Evolutionary conservation across 2,113 vertebrate genomes (phyloP), one percentile per base, ranked within the genome.

Genomic region (Callospermophilus lateralis): DNA sequence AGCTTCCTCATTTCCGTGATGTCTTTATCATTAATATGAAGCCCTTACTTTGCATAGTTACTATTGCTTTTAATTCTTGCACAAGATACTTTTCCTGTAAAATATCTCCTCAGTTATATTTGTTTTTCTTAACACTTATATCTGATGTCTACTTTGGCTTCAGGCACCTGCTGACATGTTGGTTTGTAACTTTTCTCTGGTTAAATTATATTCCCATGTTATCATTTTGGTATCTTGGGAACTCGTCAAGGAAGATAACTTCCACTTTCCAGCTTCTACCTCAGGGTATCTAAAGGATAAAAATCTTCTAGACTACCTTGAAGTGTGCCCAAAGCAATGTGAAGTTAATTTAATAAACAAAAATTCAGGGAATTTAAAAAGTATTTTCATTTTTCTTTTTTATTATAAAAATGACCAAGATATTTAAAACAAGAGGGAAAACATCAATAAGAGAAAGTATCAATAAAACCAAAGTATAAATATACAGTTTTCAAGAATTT

Each of bases 11-110:
- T 91, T 30, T 58, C 70, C 72, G 92, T 88, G 68, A 92, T 67
- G 61, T 68, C 63, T 95, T 93, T 80, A 70, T 90, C 42, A 80
- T 37, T 89, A 80, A 79, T 74, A 90, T 39, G 80, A 94, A 84
- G 24, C 8, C 42, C 39, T 89, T 89, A 51, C 89, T 97, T 86
- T 80, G 26, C n/a, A 96, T 67, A 93, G 42, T 68, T 92, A 83
- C 55, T 45, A 79, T 48, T 9, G 72, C 55, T 92, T 77, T 74
- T 37, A 84, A 80, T 87, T 76, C 65, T 42, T 89, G 17, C 39
- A 34, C 42, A 39, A 48, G 63, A 45, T 17, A n/a, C 5, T 39
- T 80, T 85, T n/a, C 73, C 45, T 63, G 9, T n/a, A 53, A 87
- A 67, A 93, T 85, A 89, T 89, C 22, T 65, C 67, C 34, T 84